Percentiles rank a stretch among this genome's conserved stretches.
Evolutionary conservation across 2,113 vertebrate genomes (phyloP).

Genomic region (Octodon degus): DNA sequence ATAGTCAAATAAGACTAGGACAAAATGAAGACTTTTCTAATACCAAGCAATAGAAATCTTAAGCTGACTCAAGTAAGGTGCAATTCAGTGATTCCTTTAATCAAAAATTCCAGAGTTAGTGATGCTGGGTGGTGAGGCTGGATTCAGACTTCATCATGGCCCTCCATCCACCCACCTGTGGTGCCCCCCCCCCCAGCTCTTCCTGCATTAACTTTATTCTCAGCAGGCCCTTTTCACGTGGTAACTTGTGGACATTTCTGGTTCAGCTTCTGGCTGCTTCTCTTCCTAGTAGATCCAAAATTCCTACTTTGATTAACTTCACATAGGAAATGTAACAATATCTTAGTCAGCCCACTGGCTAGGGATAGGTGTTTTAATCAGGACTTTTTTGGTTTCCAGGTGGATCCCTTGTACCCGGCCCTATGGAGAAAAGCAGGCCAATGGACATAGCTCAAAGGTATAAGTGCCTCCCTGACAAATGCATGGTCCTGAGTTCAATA

Average conservation of each 20-base stretch:
- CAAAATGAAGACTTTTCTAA: not conserved
- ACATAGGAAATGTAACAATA: not conserved
- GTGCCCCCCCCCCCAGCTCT: too few species aligned
- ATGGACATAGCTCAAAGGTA: too few species aligned
- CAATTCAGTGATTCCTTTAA: not conserved
- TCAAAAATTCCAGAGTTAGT: not conserved
- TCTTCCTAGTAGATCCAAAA: slow-evolving; percentile 10
- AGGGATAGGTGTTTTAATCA: not conserved
- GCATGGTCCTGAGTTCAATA: too few species aligned
- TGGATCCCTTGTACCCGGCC: not conserved
- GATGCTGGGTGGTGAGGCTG: not conserved
- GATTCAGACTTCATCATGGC: not conserved
- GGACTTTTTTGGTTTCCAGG: not conserved
- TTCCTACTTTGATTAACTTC: not conserved
- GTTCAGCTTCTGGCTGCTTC: slow-evolving; percentile 1
- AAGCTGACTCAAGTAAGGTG: not conserved
- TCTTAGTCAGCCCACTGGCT: not conserved
- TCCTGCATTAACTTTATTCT: not conserved
- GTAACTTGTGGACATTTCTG: not conserved
- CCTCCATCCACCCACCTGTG: not conserved
- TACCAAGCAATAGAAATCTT: not conserved
- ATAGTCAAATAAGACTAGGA: slow-evolving; percentile 1
- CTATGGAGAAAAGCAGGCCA: not conserved
- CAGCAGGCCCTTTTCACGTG: not conserved
- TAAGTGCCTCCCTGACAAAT: too few species aligned